Percentiles rank a stretch among this genome's conserved stretches.
Conservation (phyloP, 1,140 invertebrate genomes). For the Dendrolimus punctatus region DNA sequence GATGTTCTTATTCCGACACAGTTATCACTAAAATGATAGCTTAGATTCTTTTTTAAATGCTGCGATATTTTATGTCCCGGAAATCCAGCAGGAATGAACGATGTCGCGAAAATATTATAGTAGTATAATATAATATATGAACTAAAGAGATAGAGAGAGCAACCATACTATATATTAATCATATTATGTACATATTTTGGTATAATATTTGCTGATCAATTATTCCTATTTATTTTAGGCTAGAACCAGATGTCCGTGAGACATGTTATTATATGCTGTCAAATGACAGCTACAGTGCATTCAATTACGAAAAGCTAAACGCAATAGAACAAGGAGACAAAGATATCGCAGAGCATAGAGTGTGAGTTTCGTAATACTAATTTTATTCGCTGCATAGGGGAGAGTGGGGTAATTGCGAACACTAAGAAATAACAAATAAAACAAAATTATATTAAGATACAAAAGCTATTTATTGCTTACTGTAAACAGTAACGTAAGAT, state of each 20-base stretch:
- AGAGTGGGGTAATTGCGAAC: not conserved
- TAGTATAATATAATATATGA: too few relatives aligned
- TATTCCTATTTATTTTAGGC: conserved; percentile 23
- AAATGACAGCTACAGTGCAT: conserved; percentile 19
- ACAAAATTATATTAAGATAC: not conserved
- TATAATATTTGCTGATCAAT: not conserved
- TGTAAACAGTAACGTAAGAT: too few relatives aligned
- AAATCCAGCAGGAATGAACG: too few relatives aligned
- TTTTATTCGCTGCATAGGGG: not conserved
- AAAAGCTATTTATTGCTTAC: too few relatives aligned
- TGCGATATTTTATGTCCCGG: too few relatives aligned
- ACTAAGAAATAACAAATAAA: not conserved
- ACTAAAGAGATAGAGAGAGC: too few relatives aligned
- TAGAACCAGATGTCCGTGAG: conserved; percentile 43
- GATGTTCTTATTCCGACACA: too few relatives aligned
- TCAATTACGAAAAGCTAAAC: conserved; percentile 23
- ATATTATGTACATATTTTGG: too few relatives aligned
- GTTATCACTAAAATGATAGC: too few relatives aligned
- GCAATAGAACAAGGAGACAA: conserved; percentile 44
- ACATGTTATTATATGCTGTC: conserved; percentile 32
- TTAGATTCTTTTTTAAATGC: too few relatives aligned
- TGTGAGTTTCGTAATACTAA: conserved; percentile 29
- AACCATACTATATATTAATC: too few relatives aligned
- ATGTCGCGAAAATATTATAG: too few relatives aligned
- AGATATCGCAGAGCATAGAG: conserved; percentile 30